Base-by-base conservation (phyloP, 2,113 vertebrate species). In the Eulemur macaco region DNA sequence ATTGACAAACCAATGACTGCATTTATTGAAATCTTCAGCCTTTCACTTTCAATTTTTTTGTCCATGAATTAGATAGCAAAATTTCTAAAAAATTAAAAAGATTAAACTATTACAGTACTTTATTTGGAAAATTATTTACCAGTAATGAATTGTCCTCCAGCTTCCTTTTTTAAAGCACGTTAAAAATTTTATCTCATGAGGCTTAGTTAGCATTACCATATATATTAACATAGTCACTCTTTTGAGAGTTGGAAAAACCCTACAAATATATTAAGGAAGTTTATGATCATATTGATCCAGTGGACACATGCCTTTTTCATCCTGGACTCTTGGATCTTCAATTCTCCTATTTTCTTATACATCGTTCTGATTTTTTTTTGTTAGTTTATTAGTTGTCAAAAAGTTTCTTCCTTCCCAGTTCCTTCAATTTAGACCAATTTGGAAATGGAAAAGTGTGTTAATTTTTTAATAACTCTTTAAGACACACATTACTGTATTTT, bases 391-490 rank as follows among this genome's bases (percentile, higher is more conserved):
- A 81, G 58, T 95, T 95, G 96, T 94, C 86, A 74, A 69, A 96
- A 96, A 97, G 91, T 95, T 98, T 95, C 93, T 95, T 97, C 94
- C 77, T 95, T 97, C 92, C 92, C 42, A 45, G n/a, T 90, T 97
- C 39, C 34, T 96, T 97, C 88, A 89, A 42, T 95, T 89, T 94
- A 93, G 69, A 97, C 58, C 80, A 96, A 86, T 94, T 97, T 96
- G 91, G 92, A 94, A 97, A 92, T 95, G 92, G 89, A 97, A 95
- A 97, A 96, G 64, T 93, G 54, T 96, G 87, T 97, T 97, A 98
- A 96, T 94, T 98, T 97, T 97, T 98, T 86, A 97, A 96, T 97
- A 97, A 94, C 69, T 80, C 86, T 96, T 95, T 96, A 97, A 96
- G 95, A 86, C 96, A 95, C 4, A 68, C 92, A 95, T 97, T 92